Evolutionary conservation across 2,888 invertebrate genomes (phyloP).

Genomic region (Chymomyza caudatula): DNA sequence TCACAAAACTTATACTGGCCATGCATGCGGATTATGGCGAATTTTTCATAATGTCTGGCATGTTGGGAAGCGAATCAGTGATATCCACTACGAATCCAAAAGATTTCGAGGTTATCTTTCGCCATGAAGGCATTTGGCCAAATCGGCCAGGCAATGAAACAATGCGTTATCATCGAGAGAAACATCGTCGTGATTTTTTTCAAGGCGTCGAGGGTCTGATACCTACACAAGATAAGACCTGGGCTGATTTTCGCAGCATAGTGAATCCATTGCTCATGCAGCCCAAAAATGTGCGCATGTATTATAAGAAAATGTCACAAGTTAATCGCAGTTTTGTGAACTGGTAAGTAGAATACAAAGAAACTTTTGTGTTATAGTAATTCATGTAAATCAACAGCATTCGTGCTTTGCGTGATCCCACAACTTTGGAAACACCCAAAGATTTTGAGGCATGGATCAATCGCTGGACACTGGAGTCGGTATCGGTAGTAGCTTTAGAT

Average conservation of each 20-base stretch:
- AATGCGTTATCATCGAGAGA: slow-evolving; percentile 75
- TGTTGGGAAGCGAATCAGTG: slow-evolving; percentile 65
- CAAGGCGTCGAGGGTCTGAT: slow-evolving; percentile 45
- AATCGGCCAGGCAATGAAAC: slow-evolving; percentile 74
- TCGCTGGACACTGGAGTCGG: slow-evolving; percentile 81
- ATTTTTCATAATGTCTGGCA: slow-evolving; percentile 73
- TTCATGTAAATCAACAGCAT: slow-evolving; percentile 71
- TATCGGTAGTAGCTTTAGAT: slow-evolving; percentile 76
- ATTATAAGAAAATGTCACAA: slow-evolving; percentile 78
- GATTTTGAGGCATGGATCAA: slow-evolving; percentile 79
- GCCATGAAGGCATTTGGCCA: slow-evolving; percentile 78
- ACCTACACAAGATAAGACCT: slow-evolving; percentile 76
- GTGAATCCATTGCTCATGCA: slow-evolving; percentile 83
- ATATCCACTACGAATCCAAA: slow-evolving; percentile 79
- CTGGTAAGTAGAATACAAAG: slow-evolving; percentile 27
- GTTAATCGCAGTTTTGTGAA: slow-evolving; percentile 74
- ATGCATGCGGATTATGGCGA: slow-evolving; percentile 63
- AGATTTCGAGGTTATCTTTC: slow-evolving; percentile 78
- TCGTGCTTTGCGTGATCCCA: slow-evolving; percentile 61
- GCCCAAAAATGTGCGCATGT: slow-evolving; percentile 80
- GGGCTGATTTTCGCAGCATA: slow-evolving; percentile 82
- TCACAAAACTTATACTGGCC: slow-evolving; percentile 18
- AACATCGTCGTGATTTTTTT: slow-evolving; percentile 34
- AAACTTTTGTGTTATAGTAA: background rate
- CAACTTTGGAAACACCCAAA: slow-evolving; percentile 73